phyloP scores from a whole-genome alignment of 1,140 invertebrate species.

The Aethina tumida region DNA sequence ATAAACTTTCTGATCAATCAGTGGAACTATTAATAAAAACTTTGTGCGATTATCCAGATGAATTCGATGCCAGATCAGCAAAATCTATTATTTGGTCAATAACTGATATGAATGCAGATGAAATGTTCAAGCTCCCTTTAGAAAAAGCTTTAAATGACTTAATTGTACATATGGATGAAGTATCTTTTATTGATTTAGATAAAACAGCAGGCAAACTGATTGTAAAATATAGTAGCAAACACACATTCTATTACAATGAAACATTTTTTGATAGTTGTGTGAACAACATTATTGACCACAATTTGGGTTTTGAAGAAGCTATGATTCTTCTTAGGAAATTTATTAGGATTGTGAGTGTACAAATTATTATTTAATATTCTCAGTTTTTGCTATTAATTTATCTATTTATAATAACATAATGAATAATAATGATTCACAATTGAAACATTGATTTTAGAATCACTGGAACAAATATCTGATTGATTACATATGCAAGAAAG shows the following conservation, averaged over 20 bases:
- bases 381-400: no score
- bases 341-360: conserved; percentile 41
- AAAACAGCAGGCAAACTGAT: conserved; percentile 37
- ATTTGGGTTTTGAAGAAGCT: conserved; percentile 40
- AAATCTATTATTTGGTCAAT: conserved; percentile 42
- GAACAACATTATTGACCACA: conserved; percentile 38
- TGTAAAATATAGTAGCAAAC: conserved; percentile 33
- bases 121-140: conserved; percentile 37
- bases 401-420: no score
- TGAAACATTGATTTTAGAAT: no score
- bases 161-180: conserved; percentile 33
- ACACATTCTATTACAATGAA: conserved; percentile 47
- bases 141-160: conserved; percentile 38
- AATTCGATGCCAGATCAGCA: conserved; percentile 36
- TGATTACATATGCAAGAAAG: conserved; percentile 43
- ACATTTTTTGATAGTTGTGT: conserved; percentile 41
- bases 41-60: conserved; percentile 35
- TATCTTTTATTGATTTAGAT: conserved; percentile 39
- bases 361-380: no score
- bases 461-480: conserved; percentile 44
- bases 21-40: conserved; percentile 39
- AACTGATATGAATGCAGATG: conserved; percentile 34
- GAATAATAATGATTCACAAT: no score
- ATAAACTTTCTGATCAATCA: conserved; percentile 39
- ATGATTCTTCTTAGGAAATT: conserved; percentile 40